Conservation (phyloP, 2,888 invertebrate species). For the Masnerella sp. region DNA sequence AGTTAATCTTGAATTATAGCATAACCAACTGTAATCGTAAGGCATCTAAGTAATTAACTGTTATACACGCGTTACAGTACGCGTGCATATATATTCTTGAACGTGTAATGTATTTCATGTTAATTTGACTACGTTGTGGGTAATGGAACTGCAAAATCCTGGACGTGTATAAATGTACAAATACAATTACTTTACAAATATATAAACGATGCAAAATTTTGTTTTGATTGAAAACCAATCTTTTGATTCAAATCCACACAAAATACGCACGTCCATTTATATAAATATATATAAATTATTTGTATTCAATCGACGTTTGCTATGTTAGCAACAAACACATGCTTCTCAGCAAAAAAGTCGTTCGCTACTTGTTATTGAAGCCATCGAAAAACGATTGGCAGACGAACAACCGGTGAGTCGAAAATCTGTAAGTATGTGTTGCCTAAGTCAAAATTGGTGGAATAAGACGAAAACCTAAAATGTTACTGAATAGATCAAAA, state of each 20-base stretch:
- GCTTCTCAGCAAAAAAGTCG: slow-evolving; percentile 15
- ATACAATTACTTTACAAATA: slow-evolving; percentile 7
- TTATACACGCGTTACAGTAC: slow-evolving; percentile 41
- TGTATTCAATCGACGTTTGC: slow-evolving; percentile 32
- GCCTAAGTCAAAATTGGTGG: too few relatives aligned
- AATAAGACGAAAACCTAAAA: too few relatives aligned
- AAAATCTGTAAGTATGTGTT: too few relatives aligned
- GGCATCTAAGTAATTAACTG: slow-evolving; percentile 61
- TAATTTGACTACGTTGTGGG: slow-evolving; percentile 16
- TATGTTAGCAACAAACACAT: slow-evolving; percentile 32
- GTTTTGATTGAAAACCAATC: slow-evolving; percentile 15
- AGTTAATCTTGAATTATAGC: slow-evolving; percentile 57
- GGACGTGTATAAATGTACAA: slow-evolving; percentile 32
- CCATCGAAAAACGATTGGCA: too few relatives aligned
- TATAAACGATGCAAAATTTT: slow-evolving; percentile 31
- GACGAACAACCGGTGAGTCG: too few relatives aligned
- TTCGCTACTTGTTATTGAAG: slow-evolving; percentile 13
- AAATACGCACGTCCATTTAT: slow-evolving; percentile 22
- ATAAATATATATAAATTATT: slow-evolving; percentile 50
- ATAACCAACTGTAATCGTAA: slow-evolving; percentile 59
- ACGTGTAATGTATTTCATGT: slow-evolving; percentile 35
- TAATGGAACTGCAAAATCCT: slow-evolving; percentile 10
- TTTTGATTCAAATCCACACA: slow-evolving; percentile 30
- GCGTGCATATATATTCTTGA: slow-evolving; percentile 43
- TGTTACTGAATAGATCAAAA: too few relatives aligned